Conservation (phyloP, 2,113 vertebrate species). For the Bothrops jararaca region DNA sequence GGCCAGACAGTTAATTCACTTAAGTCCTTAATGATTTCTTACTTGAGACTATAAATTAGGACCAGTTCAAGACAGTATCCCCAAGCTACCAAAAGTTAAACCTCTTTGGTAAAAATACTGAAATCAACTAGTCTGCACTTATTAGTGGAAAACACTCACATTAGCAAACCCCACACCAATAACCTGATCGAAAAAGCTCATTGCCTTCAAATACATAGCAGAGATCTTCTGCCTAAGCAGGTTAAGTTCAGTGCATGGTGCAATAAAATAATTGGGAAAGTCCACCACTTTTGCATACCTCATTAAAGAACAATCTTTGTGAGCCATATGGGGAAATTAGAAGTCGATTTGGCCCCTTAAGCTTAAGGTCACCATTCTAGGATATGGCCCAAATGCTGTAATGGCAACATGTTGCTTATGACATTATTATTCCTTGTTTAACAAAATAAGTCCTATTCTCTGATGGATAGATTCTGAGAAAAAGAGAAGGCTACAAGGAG, state of each 20-base stretch:
- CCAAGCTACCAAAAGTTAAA: slow-evolving; percentile 4
- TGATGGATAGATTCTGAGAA: not conserved
- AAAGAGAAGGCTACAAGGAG: not conserved
- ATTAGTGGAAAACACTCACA: not conserved
- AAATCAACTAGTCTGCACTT: slow-evolving; percentile 21
- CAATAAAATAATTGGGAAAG: not conserved
- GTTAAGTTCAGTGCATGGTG: not conserved
- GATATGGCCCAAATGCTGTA: not conserved
- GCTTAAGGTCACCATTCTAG: not conserved
- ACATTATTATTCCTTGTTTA: not conserved
- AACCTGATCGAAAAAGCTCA: not conserved
- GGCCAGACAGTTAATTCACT: not conserved
- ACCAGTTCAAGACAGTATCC: not conserved
- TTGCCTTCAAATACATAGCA: not conserved
- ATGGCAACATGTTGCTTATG: not conserved
- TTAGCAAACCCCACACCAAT: not conserved
- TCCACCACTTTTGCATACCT: not conserved
- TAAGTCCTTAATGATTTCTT: slow-evolving; percentile 11
- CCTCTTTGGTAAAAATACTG: not conserved
- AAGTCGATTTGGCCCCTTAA: not conserved
- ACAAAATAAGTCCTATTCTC: not conserved
- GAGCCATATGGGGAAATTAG: not conserved
- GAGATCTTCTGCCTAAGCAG: not conserved
- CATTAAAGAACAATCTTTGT: not conserved
- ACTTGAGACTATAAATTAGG: slow-evolving; percentile 24